Conservation (phyloP, 2,888 invertebrate genomes). For the Drosophila greeni region DNA sequence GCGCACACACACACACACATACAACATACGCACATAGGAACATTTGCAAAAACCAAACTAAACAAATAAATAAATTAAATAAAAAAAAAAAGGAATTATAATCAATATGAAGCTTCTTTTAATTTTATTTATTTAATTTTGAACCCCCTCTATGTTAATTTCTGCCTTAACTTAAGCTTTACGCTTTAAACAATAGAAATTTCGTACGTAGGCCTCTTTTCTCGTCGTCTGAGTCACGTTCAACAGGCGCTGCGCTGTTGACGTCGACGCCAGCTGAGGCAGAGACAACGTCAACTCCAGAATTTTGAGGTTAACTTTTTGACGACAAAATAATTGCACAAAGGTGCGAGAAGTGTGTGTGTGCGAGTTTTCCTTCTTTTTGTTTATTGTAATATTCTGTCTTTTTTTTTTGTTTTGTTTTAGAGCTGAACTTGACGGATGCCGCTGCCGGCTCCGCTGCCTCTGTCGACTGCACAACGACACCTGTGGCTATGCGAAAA, state of each 20-base stretch:
- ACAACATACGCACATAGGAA: neutral
- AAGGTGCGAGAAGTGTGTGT: conserved; percentile 57
- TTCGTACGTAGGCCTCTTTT: conserved; percentile 17
- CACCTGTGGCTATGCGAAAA: conserved; percentile 62
- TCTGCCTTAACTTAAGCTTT: too few species aligned
- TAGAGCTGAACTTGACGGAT: conserved; percentile 65
- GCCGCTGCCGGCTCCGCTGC: conserved; percentile 28
- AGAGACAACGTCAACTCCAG: conserved; percentile 12
- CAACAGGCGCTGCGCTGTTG: conserved; percentile 55
- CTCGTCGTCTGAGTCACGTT: conserved; percentile 58
- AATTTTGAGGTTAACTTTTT: conserved; percentile 68
- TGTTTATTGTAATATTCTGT: conserved; percentile 7
- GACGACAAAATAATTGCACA: conserved; percentile 68
- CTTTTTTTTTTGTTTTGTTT: conserved; percentile 19
- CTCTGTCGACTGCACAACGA: conserved; percentile 39
- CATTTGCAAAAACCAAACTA: conserved; percentile 4
- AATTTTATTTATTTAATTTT: conserved; percentile 5
- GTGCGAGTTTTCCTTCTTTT: conserved; percentile 14
- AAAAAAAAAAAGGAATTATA: too few species aligned
- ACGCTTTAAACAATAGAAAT: conserved; percentile 2
- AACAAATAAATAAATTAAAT: conserved; percentile 20
- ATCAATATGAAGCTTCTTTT: too few species aligned
- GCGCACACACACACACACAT: conserved; percentile 43
- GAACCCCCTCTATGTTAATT: neutral
- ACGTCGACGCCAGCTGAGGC: conserved; percentile 11